Evolutionary conservation across 2,888 invertebrate genomes (phyloP).

Genomic region (Ectemnius lituratus): DNA sequence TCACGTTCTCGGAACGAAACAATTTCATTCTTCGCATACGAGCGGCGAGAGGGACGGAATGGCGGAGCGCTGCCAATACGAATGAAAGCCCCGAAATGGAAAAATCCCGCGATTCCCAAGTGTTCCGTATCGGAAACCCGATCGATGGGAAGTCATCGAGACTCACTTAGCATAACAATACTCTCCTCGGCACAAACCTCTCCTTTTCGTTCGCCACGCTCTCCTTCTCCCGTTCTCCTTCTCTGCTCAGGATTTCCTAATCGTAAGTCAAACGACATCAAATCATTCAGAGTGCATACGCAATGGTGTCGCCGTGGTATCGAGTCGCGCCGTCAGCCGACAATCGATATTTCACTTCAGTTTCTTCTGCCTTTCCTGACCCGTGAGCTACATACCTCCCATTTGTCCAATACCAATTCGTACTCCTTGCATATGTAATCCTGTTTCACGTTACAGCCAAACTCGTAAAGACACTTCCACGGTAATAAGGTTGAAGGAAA

Average conservation of each 20-base stretch:
- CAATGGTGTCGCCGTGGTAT: slow-evolving; percentile 38
- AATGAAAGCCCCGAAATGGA: slow-evolving; percentile 46
- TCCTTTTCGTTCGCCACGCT: slow-evolving; percentile 3
- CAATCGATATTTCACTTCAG: slow-evolving; percentile 58
- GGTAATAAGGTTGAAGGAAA: slow-evolving; percentile 61
- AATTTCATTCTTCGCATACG: slow-evolving; percentile 33
- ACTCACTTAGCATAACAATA: slow-evolving; percentile 63
- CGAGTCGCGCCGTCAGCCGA: slow-evolving; percentile 20
- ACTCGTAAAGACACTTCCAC: slow-evolving; percentile 63
- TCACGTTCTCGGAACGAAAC: slow-evolving; percentile 24
- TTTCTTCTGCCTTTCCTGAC: slow-evolving; percentile 25
- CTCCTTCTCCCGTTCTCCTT: too few relatives aligned
- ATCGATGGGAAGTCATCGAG: slow-evolving; percentile 61
- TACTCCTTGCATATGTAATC: slow-evolving; percentile 32
- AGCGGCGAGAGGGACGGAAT: slow-evolving; percentile 1
- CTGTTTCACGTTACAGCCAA: slow-evolving; percentile 34
- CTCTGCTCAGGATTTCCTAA: slow-evolving; percentile 25
- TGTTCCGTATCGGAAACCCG: slow-evolving; percentile 51
- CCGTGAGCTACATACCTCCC: not conserved
- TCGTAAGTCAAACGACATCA: slow-evolving; percentile 33
- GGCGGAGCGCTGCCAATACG: slow-evolving; percentile 37
- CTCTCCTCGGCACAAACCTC: slow-evolving; percentile 47
- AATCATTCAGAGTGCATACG: slow-evolving; percentile 55
- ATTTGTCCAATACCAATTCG: not conserved
- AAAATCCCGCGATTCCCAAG: slow-evolving; percentile 50